Percentiles rank a stretch among this genome's conserved stretches.
Evolutionary conservation across 2,888 invertebrate genomes (phyloP).

Genomic region (Yponomeuta sedellus): DNA sequence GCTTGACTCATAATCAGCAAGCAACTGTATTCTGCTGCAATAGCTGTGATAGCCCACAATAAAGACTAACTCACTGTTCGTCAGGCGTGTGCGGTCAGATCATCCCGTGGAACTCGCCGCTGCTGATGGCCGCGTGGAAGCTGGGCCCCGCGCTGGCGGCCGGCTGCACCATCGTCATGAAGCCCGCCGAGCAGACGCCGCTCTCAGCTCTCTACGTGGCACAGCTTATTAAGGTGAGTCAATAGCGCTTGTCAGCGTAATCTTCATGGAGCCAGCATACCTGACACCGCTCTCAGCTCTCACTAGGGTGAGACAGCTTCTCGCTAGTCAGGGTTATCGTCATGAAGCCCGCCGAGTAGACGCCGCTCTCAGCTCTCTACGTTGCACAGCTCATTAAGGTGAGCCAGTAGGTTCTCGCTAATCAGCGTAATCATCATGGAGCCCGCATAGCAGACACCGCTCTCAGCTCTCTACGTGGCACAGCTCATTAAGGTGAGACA

Average conservation of each 20-base stretch:
- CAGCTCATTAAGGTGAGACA: too few relatives aligned
- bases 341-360: slow-evolving; percentile 97
- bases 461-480: too few relatives aligned
- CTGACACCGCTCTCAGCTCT: too few relatives aligned
- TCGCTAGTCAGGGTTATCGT: too few relatives aligned
- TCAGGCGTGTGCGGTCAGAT: slow-evolving; percentile 91
- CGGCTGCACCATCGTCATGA: slow-evolving; percentile 89
- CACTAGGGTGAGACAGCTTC: too few relatives aligned
- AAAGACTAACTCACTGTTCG: background rate
- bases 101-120: slow-evolving; percentile 96
- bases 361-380: slow-evolving; percentile 92
- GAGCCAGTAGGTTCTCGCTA: slow-evolving; percentile 14
- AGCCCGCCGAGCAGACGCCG: slow-evolving; percentile 97
- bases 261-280: too few relatives aligned
- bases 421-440: too few relatives aligned
- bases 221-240: slow-evolving; percentile 79
- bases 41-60: too few relatives aligned
- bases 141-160: slow-evolving; percentile 87
- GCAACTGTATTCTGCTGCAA: too few relatives aligned
- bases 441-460: too few relatives aligned
- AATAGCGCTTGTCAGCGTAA: background rate
- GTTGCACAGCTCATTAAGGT: slow-evolving; percentile 86
- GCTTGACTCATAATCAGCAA: too few relatives aligned
- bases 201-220: slow-evolving; percentile 93
- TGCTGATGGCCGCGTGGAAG: slow-evolving; percentile 97